Evolutionary conservation across 1,140 invertebrate species (phyloP).

Genomic region (Drosophila rhopaloa): DNA sequence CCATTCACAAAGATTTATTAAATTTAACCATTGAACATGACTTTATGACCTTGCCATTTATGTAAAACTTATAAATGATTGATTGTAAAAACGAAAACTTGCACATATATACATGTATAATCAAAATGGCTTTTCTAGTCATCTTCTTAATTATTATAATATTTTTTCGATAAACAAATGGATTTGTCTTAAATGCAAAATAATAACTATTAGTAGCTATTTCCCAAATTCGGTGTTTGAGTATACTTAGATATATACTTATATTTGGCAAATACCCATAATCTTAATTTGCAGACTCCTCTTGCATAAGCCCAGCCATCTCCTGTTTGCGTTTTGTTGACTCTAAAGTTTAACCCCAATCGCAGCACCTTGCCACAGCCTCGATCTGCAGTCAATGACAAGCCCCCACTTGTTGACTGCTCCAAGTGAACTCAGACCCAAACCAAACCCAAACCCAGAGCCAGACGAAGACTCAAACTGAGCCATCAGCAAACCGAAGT

Average conservation of each 20-base stretch:
- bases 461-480: constrained; percentile 23
- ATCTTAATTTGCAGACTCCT: constrained; percentile 1
- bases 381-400: constrained; percentile 38
- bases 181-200: background rate
- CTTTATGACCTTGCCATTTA: too few relatives aligned
- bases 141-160: too few relatives aligned
- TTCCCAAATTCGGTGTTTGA: background rate
- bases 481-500: constrained; percentile 27
- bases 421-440: constrained; percentile 28
- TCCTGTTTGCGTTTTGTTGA: constrained; percentile 12
- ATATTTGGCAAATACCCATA: background rate
- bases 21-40: too few relatives aligned
- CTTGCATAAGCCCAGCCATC: constrained; percentile 33
- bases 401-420: constrained; percentile 34
- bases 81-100: too few relatives aligned
- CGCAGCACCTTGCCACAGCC: constrained; percentile 43
- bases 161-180: too few relatives aligned
- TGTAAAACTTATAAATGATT: too few relatives aligned
- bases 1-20: too few relatives aligned
- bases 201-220: background rate
- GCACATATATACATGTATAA: too few relatives aligned
- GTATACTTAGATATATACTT: background rate
- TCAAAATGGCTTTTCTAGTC: too few relatives aligned
- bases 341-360: constrained; percentile 49
- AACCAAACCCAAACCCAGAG: background rate